Evolutionary conservation across 1,140 invertebrate genomes (phyloP), one percentile per base, ranked within the genome.

Genomic region (Atopsyche davidsoni): DNA sequence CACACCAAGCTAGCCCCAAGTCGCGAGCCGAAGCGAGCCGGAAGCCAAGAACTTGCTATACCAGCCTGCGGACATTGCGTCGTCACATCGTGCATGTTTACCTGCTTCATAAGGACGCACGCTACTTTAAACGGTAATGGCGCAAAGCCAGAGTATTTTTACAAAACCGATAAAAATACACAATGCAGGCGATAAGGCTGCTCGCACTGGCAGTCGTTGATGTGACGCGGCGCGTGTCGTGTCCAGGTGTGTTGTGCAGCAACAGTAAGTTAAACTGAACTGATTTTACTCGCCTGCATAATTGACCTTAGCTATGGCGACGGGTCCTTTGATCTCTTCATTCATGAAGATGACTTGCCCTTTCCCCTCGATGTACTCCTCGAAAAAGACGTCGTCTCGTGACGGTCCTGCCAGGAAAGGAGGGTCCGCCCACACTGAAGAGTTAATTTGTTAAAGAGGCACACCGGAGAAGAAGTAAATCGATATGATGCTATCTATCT

Each of bases 231-330:
- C n/a, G n/a, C n/a, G n/a, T n/a, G n/a, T n/a, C n/a, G n/a, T n/a
- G n/a, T n/a, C n/a, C n/a, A n/a, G n/a, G n/a, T n/a, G n/a, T n/a
- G n/a, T n/a, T 36, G 17, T 36, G 17, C 17, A 13, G 13, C 13
- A 4, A 13, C 19, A 21, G 9, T 14, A 23, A 48, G 40, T 9
- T 32, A 19, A 13, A 24, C 10, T 17, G 4, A 34, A n/a, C 35
- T 43, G 3, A 25, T 25, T 13, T 31, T 2, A 42, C 31, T 45
- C 59, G 73, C 72, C 71, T 21, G 61, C 25, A 54, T 73, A 73
- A 55, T 74, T 75, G 2, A 75, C 59, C 51, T 63, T 65, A 1
- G 69, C 71, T 4, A 75, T 65, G 10, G 41, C n/a, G 4, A 72
- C 64, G 6, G 67, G 65, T 6, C 59, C 65, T 14, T 54, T 50